Conservation (phyloP, 2,797 vertebrate genomes). For the Buceros bicornis region DNA sequence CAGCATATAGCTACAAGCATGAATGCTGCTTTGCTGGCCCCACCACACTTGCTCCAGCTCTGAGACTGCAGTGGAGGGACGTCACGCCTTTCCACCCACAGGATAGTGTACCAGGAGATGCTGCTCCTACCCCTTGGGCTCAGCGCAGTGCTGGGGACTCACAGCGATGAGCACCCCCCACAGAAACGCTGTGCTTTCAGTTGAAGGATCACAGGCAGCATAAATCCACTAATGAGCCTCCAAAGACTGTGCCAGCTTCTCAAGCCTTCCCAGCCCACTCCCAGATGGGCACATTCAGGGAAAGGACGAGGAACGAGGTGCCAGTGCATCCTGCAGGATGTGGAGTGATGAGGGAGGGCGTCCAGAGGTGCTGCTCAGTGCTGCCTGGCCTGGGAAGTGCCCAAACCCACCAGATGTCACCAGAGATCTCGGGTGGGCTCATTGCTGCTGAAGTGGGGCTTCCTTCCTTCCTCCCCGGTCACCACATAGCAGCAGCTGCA, state of each 20-base stretch:
- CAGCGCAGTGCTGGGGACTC: neutral
- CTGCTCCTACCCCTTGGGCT: neutral
- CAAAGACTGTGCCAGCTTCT: neutral
- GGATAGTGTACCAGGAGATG: neutral
- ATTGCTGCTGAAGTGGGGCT: accelerated
- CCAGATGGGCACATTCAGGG: neutral
- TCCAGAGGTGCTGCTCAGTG: neutral
- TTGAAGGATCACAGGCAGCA: neutral
- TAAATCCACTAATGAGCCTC: neutral
- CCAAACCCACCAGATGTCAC: neutral
- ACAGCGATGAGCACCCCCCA: neutral
- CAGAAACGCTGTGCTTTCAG: accelerated
- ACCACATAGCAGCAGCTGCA: neutral
- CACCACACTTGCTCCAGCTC: neutral
- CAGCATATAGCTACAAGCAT: neutral
- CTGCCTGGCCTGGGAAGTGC: neutral
- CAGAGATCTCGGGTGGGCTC: accelerated
- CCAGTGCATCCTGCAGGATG: neutral
- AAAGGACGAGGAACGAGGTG: neutral
- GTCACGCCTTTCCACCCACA: accelerated
- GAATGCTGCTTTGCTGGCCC: accelerated
- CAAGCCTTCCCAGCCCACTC: neutral
- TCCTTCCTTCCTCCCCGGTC: neutral
- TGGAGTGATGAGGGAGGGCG: neutral
- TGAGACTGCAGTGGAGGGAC: neutral